Evolutionary conservation across 2,113 vertebrate genomes (phyloP).

Genomic region (Apeltes quadracus): DNA sequence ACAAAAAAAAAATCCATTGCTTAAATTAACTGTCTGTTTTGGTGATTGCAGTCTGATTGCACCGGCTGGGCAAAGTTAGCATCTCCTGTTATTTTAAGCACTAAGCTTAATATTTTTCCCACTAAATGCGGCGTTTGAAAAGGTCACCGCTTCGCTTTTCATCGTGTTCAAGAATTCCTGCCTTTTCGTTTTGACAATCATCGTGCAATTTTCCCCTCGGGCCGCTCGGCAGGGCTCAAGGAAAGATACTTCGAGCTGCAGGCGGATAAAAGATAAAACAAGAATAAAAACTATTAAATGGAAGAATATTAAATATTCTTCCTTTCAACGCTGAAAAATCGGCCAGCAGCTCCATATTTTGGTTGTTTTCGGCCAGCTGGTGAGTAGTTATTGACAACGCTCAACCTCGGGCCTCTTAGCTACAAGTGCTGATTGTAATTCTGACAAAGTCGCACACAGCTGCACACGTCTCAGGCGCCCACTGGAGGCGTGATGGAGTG

Average conservation of each 20-base stretch:
- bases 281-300: not conserved
- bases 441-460: not conserved
- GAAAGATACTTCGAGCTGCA: not conserved
- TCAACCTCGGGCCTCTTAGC: not conserved
- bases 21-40: not conserved
- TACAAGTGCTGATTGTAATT: not conserved
- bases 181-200: not conserved
- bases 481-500: slow-evolving; percentile 1
- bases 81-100: not conserved
- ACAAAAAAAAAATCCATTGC: not conserved
- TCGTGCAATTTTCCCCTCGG: not conserved
- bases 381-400: not conserved
- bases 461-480: not conserved
- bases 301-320: too few species aligned
- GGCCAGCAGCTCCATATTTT: not conserved
- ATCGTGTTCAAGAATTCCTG: not conserved
- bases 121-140: not conserved
- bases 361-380: not conserved
- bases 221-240: not conserved
- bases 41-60: not conserved
- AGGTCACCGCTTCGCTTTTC: not conserved
- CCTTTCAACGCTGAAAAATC: not conserved
- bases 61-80: not conserved
- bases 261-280: not conserved
- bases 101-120: not conserved